A percentile compares a stretch with the other conserved stretches of the same genome.
Evolutionary conservation across 2,113 vertebrate genomes (phyloP).

Genomic region (Caranx melampygus): DNA sequence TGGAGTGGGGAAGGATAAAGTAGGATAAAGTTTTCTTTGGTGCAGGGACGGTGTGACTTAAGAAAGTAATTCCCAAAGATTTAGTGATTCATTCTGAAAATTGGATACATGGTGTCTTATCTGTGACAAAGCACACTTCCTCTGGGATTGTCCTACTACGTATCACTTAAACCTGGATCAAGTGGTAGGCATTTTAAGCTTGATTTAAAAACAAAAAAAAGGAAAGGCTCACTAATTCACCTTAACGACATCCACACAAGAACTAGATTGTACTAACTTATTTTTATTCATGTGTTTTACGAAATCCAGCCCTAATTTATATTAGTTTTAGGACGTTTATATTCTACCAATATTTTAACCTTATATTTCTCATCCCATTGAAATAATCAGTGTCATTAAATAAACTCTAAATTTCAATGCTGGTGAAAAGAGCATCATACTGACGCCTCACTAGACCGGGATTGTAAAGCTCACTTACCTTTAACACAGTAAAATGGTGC

Average conservation of each 20-base stretch:
- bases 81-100: not conserved
- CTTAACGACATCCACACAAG: not conserved
- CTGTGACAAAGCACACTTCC: not conserved
- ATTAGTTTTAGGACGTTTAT: not conserved
- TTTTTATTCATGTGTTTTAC: too few species aligned
- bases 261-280: too few species aligned
- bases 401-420: not conserved
- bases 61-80: not conserved
- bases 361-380: not conserved
- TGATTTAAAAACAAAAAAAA: too few species aligned
- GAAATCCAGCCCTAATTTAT: too few species aligned
- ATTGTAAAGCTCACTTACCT: conserved; percentile 64
- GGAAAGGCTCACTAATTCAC: too few species aligned
- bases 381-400: not conserved
- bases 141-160: not conserved
- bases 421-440: not conserved
- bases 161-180: not conserved
- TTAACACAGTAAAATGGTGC: conserved; percentile 61
- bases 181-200: not conserved
- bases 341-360: not conserved
- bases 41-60: not conserved
- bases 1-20: not conserved
- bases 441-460: conserved; percentile 35
- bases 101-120: not conserved
- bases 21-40: conserved; percentile 3